Conservation (phyloP, 2,113 vertebrate species). For the Nestor notabilis region DNA sequence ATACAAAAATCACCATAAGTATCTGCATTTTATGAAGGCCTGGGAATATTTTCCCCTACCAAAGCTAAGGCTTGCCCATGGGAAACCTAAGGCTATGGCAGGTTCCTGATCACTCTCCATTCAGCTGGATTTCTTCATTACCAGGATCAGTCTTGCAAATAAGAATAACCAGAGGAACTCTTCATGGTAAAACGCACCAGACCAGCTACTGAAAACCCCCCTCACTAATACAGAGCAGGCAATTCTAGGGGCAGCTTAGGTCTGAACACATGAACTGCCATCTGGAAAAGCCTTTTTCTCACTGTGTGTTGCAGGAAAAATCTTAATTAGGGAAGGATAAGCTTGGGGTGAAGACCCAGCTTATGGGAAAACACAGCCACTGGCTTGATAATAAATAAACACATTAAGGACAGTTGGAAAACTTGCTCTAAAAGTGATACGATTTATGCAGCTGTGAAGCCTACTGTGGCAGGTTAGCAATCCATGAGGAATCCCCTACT, state of each 20-base stretch:
- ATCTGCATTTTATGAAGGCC: not conserved
- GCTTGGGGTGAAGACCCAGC: not conserved
- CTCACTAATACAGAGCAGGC: not conserved
- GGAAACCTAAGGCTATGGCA: not conserved
- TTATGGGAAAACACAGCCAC: not conserved
- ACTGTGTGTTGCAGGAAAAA: not conserved
- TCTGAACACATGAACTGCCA: rapidly evolving
- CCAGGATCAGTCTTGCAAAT: not conserved
- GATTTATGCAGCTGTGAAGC: not conserved
- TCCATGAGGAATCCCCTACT: not conserved
- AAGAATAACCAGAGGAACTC: not conserved
- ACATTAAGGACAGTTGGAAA: not conserved
- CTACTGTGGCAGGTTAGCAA: not conserved
- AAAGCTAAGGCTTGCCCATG: not conserved
- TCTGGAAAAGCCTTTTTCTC: not conserved
- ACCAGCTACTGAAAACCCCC: not conserved
- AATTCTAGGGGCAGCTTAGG: not conserved
- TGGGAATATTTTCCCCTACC: not conserved
- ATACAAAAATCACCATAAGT: not conserved
- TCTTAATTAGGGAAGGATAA: not conserved
- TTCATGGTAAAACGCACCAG: not conserved
- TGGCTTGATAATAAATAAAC: not conserved
- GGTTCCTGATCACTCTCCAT: not conserved
- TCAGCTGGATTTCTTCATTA: not conserved
- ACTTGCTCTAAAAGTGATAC: not conserved